Conservation (phyloP, 35 echinoderm and acorn worm species). For the Heliocidaris tuberculata region DNA sequence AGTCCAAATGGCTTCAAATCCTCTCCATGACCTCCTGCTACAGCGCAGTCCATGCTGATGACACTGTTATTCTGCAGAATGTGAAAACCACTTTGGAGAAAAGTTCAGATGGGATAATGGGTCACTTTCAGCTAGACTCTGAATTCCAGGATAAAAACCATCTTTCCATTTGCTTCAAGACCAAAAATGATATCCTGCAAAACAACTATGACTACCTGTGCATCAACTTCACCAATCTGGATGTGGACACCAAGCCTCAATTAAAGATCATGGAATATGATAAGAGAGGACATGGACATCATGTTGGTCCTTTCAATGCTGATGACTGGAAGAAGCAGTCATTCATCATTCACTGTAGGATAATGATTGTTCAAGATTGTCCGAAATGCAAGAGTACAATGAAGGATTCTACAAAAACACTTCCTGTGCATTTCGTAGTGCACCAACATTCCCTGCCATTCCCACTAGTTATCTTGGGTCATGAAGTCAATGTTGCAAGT, state of each 20-base stretch:
- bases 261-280: too few species aligned
- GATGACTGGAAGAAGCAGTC: constrained; percentile 12
- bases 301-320: constrained; percentile 10
- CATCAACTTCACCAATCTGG: too few species aligned
- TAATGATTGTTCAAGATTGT: background rate
- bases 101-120: background rate
- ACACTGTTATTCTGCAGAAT: too few species aligned
- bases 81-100: constrained; percentile 47
- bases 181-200: too few species aligned
- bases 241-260: too few species aligned
- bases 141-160: background rate
- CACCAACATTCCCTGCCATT: background rate
- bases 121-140: background rate
- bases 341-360: background rate
- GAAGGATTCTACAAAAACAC: too few species aligned
- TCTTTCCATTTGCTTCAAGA: background rate
- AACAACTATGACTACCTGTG: too few species aligned
- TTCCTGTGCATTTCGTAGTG: too few species aligned
- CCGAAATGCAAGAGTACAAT: too few species aligned
- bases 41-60: constrained; percentile 53
- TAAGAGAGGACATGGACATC: too few species aligned
- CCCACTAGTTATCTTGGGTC: background rate
- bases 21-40: constrained; percentile 46
- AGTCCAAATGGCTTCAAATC: constrained; percentile 41
- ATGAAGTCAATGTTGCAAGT: background rate